Percentiles rank a stretch among this genome's conserved stretches.
Conservation (phyloP, 1,140 invertebrate species). For the Hesperophylax magnus region DNA sequence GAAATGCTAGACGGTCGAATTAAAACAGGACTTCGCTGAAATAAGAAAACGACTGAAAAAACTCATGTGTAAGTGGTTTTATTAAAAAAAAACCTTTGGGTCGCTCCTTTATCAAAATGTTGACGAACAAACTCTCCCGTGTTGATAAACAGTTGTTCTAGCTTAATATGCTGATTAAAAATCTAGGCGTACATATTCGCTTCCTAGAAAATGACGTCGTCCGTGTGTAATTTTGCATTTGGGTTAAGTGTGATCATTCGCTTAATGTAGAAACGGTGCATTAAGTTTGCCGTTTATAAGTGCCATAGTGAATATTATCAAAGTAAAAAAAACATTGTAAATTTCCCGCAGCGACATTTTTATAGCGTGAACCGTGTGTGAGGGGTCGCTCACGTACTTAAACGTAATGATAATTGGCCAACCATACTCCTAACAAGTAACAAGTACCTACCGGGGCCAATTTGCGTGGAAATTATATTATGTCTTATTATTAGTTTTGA, state of each 20-base stretch:
- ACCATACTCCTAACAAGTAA: background rate
- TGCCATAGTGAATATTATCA: background rate
- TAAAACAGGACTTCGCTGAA: too few relatives aligned
- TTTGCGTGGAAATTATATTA: conserved; percentile 5
- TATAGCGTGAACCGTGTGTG: conserved; percentile 13
- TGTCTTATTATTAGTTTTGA: too few relatives aligned
- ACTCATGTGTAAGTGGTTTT: too few relatives aligned
- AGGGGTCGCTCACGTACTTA: conserved; percentile 13
- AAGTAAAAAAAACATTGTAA: conserved; percentile 22
- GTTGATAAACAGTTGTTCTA: background rate
- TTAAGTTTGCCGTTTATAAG: conserved; percentile 42
- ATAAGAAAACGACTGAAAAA: too few relatives aligned
- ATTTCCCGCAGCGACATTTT: conserved; percentile 12
- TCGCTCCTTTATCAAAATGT: background rate
- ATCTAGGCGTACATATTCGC: background rate
- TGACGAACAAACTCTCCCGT: background rate
- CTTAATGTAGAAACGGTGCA: conserved; percentile 38
- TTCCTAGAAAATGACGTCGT: conserved; percentile 23
- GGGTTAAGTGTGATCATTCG: conserved; percentile 37
- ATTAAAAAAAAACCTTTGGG: too few relatives aligned
- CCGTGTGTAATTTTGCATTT: conserved; percentile 39
- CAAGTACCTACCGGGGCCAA: background rate
- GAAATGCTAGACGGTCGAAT: too few relatives aligned
- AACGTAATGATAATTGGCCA: conserved; percentile 18
- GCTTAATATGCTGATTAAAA: conserved; percentile 11